Evolutionary conservation across 2,888 invertebrate species (phyloP), one percentile per base, ranked within the genome.

Genomic region (Drosophila kanekoi): DNA sequence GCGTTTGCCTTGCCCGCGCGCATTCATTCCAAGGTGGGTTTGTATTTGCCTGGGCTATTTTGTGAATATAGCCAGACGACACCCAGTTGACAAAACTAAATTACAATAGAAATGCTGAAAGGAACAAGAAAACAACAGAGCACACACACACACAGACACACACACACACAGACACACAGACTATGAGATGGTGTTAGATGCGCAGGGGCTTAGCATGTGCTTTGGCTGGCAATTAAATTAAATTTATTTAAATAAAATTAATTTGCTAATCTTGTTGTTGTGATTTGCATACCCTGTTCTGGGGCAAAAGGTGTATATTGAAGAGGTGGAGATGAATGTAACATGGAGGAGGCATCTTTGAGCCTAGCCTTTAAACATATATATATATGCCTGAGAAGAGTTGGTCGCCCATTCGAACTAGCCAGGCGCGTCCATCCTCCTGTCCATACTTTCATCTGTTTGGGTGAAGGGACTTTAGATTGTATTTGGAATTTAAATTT

Each of bases 181-280:
- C 38, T 53, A 23, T 32, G 32, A 51, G 57, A 57, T 64, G 28
- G 70, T 48, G 58, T 35, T 52, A 11, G 57, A 56, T 43, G 65
- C 51, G 61, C 33, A 43, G 67, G 63, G 71, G 67, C 40, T 67
- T 47, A 64, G 70, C 62, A 49, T 75, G 67, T 67, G 70, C 78
- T 76, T 69, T 77, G 73, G 74, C 84, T 89, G 86, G 87, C 89
- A 89, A 89, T 89, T 89, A 89, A 87, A 89, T 83, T 65, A 78
- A 81, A 89, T 90, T 86, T 87, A 90, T 90, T 89, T 80, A 82
- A 89, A 82, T 82, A 79, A 86, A 87, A 86, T 81, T 77, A 77
- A 86, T 81, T 81, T 77, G 76, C 66, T 62, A 41, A 44, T 35
- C 32, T 69, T 67, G 63, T 66, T 71, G 56, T 67, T 69, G 48